Evolutionary conservation across 2,113 vertebrate genomes (phyloP).

Genomic region (Trinectes maculatus): DNA sequence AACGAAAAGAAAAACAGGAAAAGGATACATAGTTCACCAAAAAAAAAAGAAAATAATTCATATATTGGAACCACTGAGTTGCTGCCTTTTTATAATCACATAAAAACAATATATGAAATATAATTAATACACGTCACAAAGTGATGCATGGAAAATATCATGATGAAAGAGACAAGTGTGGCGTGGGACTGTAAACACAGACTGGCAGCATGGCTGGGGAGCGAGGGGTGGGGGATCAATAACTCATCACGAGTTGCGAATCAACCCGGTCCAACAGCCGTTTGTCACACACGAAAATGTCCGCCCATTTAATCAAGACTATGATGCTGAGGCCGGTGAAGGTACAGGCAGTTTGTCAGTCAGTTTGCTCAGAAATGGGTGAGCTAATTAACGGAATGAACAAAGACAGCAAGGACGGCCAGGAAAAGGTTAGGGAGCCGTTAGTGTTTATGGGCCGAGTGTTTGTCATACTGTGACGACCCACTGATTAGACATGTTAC

Average conservation of each 20-base stretch:
- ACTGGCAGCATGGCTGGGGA: constrained; percentile 18
- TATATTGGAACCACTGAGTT: no score
- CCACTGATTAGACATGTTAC: constrained; percentile 52
- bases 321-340: constrained; percentile 57
- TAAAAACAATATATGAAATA: no score
- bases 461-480: constrained; percentile 65
- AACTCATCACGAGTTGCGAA: constrained; percentile 82
- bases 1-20: no score
- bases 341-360: constrained; percentile 73
- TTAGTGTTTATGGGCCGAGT: constrained; percentile 52
- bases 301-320: constrained; percentile 86
- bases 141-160: no score
- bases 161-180: constrained; percentile 53
- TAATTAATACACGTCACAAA: no score
- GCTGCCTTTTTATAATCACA: no score
- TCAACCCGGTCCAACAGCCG: constrained; percentile 68
- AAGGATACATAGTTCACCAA: no score
- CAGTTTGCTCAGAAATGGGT: constrained; percentile 60
- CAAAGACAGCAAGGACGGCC: constrained; percentile 74
- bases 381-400: constrained; percentile 83
- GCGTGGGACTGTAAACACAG: constrained; percentile 61
- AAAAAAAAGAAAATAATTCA: no score
- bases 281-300: constrained; percentile 79
- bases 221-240: constrained; percentile 68
- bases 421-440: constrained; percentile 70